Evolutionary conservation across 92 coral and sea anemone genomes (phyloP).

Genomic region (Bergia sp.): DNA sequence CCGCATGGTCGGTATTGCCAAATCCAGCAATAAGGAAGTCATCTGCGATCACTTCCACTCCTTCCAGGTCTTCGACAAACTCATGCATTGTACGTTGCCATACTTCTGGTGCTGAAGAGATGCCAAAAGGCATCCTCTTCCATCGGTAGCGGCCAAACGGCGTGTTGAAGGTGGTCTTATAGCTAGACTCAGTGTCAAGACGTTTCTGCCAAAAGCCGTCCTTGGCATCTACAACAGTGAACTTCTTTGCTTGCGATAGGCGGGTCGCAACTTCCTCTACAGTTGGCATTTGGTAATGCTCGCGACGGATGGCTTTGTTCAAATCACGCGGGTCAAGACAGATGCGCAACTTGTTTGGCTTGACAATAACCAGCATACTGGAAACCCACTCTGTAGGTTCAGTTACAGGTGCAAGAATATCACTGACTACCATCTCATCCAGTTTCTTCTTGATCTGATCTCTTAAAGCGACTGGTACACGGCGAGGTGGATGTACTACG

Average conservation of each 20-base stretch:
- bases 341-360: too few relatives aligned
- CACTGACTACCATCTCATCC: slow-evolving; percentile 54
- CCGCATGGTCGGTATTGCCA: slow-evolving; percentile 61
- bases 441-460: slow-evolving; percentile 55
- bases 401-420: slow-evolving; percentile 32
- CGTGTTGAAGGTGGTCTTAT: slow-evolving; percentile 55
- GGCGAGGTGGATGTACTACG: slow-evolving; percentile 47
- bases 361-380: too few relatives aligned
- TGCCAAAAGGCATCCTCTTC: slow-evolving; percentile 52
- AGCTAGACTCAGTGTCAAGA: too few relatives aligned
- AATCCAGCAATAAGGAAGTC: slow-evolving; percentile 69
- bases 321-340: slow-evolving; percentile 44
- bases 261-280: slow-evolving; percentile 56
- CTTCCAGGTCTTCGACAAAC: slow-evolving; percentile 51
- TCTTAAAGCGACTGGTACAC: slow-evolving; percentile 45
- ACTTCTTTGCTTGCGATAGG: too few relatives aligned
- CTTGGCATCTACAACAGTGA: slow-evolving; percentile 59
- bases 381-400: slow-evolving; percentile 45
- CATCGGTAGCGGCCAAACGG: slow-evolving; percentile 60
- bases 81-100: slow-evolving; percentile 57
- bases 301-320: slow-evolving; percentile 48
- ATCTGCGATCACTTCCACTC: slow-evolving; percentile 66
- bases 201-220: too few relatives aligned
- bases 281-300: slow-evolving; percentile 53
- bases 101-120: slow-evolving; percentile 54